Base-by-base conservation (phyloP, 2,797 vertebrate genomes). In the Chrosomus eos region DNA sequence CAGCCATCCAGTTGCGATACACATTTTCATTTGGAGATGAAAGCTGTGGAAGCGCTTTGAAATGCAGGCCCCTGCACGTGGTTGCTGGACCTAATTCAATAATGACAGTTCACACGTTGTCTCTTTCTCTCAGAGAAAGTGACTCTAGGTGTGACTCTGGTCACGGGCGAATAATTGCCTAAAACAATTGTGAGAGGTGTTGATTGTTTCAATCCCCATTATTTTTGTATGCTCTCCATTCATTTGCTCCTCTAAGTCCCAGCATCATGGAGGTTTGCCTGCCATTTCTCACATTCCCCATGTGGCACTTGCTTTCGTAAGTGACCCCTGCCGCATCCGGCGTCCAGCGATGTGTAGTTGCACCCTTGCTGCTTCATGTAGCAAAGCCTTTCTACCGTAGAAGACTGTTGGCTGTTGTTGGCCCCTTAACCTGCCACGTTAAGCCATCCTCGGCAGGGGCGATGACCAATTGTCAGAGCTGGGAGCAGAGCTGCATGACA, bases 401-500 rank as follows among this genome's bases (percentile, higher is more conserved):
- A 91, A 89, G 62, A 77, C 91, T 92, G 93, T 93, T 92, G 91
- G 91, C 93, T 93, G 90, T 92, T 93, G 93, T 94, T 92, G 93
- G 89, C 92, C 91, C 93, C 91, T 92, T 92, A 94, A 93, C 91
- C 93, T 92, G 91, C 91, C 91, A 92, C 89, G 85, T 87, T 92
- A 89, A 90, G 83, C 55, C 87, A 82, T 88, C 89, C 84, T 74
- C 83, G 45, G 70, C 62, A 90, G 93, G 92, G 90, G 92, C 92
- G 92, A 91, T 81, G 82, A 84, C 92, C 92, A 92, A 93, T 95
- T 94, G 93, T 95, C 93, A 94, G 93, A 83, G 92, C 91, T 92
- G 92, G 91, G 93, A 93, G 92, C 94, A 93, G 92, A 91, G 92
- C 83, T 85, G 90, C 90, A 89, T 95, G 94, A 95, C 95, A 95